A percentile compares a stretch with the other conserved stretches of the same genome.
Evolutionary conservation across 1,140 invertebrate genomes (phyloP).

Genomic region (Aphis craccivora): DNA sequence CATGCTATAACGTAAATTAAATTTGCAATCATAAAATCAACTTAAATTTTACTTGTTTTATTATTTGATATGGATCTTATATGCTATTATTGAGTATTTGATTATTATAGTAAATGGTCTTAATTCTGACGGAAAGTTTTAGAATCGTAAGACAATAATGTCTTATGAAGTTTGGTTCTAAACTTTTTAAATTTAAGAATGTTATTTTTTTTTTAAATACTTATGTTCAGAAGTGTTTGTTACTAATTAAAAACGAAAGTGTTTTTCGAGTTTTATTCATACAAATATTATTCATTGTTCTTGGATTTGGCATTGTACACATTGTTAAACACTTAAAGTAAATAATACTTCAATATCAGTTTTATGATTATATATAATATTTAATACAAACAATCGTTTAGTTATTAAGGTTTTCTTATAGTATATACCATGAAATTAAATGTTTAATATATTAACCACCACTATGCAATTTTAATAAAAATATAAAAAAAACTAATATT

Average conservation of each 20-base stretch:
- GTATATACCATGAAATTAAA: neutral
- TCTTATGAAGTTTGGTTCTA: neutral
- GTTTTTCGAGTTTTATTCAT: neutral
- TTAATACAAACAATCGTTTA: neutral
- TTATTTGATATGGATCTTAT: neutral
- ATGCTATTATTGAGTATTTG: neutral
- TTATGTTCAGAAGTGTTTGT: neutral
- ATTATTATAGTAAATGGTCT: neutral
- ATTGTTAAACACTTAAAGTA: neutral
- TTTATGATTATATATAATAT: neutral
- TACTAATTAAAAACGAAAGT: slow-evolving; percentile 13
- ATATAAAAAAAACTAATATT: neutral
- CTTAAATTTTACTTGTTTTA: neutral
- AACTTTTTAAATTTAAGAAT: neutral
- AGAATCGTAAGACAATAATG: neutral
- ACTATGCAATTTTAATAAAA: neutral
- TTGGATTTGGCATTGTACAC: neutral
- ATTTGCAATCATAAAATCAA: neutral
- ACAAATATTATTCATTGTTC: neutral
- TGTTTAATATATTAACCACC: neutral
- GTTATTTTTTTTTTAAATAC: slow-evolving; percentile 23
- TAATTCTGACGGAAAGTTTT: neutral
- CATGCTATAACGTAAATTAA: too few species aligned
- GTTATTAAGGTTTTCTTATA: neutral
- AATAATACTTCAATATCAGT: neutral